Conservation (phyloP, 2,888 invertebrate species). For the Stenodema calcarata region DNA sequence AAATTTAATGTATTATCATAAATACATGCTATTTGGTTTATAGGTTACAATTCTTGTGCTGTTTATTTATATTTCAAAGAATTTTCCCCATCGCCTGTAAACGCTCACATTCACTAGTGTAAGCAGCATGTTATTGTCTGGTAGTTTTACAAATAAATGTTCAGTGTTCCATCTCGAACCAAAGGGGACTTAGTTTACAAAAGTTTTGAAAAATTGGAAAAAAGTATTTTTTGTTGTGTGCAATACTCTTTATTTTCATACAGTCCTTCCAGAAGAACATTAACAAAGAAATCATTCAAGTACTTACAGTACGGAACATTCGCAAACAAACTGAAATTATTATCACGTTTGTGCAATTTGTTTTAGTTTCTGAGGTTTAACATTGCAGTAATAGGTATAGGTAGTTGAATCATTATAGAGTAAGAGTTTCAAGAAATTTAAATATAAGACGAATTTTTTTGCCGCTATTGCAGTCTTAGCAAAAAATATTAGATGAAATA, state of each 20-base stretch:
- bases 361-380: not conserved
- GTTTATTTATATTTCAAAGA: slow-evolving; percentile 38
- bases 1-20: slow-evolving; percentile 52
- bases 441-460: not conserved
- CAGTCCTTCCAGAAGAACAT: not conserved
- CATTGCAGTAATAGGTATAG: not conserved
- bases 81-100: slow-evolving; percentile 48
- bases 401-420: not conserved
- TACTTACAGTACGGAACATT: not conserved
- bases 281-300: not conserved
- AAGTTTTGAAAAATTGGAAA: not conserved
- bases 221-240: not conserved
- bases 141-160: slow-evolving; percentile 41
- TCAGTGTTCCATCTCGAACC: not conserved
- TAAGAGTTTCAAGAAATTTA: not conserved
- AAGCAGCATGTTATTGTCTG: slow-evolving; percentile 51
- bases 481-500: slow-evolving; percentile 6
- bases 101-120: slow-evolving; percentile 28
- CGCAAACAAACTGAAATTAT: not conserved
- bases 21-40: slow-evolving; percentile 50
- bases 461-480: not conserved
- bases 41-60: slow-evolving; percentile 50
- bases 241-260: not conserved
- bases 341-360: not conserved
- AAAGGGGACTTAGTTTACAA: not conserved